phyloP scores from a whole-genome alignment of 2,797 vertebrate genomes.

The Rhinella marina region DNA sequence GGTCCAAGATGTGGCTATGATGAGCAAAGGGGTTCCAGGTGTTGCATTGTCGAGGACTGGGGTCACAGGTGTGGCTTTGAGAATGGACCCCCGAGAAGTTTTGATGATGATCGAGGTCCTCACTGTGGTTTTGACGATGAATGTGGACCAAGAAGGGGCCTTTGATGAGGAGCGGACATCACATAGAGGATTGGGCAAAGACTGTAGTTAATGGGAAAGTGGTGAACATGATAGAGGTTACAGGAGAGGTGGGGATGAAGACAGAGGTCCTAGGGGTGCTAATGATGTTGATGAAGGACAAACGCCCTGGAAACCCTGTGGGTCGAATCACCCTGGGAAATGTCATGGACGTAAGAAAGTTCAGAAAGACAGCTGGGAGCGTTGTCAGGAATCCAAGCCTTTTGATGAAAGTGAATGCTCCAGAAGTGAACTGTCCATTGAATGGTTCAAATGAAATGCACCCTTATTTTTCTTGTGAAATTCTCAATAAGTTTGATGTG shows the following conservation, averaged over 20 bases:
- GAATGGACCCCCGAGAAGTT: constrained; percentile 68
- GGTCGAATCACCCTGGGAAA: constrained; percentile 83
- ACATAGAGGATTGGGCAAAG: constrained; percentile 76
- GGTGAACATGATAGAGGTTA: constrained; percentile 75
- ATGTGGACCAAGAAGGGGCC: constrained; percentile 63
- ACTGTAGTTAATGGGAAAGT: constrained; percentile 70
- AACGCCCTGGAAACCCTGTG: constrained; percentile 89
- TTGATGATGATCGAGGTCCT: constrained; percentile 77
- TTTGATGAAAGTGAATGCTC: constrained; percentile 77
- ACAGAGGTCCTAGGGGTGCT: constrained; percentile 63
- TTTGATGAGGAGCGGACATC: constrained; percentile 72
- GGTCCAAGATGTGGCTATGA: constrained; percentile 74
- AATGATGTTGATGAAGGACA: constrained; percentile 72
- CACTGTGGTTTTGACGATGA: constrained; percentile 81
- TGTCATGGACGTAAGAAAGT: constrained; percentile 99
- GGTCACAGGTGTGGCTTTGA: constrained; percentile 73
- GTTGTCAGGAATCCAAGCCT: constrained; percentile 80
- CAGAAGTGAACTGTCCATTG: constrained; percentile 72
- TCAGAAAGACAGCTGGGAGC: constrained; percentile 97
- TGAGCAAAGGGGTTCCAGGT: constrained; percentile 65
- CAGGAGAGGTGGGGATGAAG: constrained; percentile 78
- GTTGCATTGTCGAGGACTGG: constrained; percentile 73
- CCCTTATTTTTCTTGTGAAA: no score
- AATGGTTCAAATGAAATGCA: no score
- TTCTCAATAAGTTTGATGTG: no score